Base-by-base conservation (phyloP, 2,888 invertebrate species). In the Smittia sp. region DNA sequence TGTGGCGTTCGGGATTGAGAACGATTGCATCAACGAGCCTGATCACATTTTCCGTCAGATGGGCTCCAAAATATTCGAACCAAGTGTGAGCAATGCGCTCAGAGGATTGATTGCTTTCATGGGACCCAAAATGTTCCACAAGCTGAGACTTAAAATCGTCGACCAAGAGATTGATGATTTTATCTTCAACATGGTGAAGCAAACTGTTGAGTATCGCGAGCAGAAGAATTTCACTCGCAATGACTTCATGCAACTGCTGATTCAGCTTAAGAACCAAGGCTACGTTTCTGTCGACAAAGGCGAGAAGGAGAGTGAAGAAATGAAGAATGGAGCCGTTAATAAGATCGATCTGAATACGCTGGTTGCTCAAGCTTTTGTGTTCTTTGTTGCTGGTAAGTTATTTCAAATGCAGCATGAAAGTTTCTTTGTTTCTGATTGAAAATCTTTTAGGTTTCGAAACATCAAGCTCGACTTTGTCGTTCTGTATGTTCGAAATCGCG, bases 1-100 rank as follows among this genome's bases (percentile, higher is more conserved):
- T 0, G 83, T 83, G 76, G 84, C 83, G 7, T 85, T 85, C 76
- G 85, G 85, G 0, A 78, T 85, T 2, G 82, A 84, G 7, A 81
- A 83, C 75, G 82, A 84, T 74, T 70, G 70, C 38, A 32, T 70
- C 11, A 70, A 54, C 27, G 58, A 70, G 7, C 68, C 68, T 2
- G 22, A 68, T n/a, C 39, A 68, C 41, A 11, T 41, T 4, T 68
- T 68, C 74, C 75, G 75, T 4, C 69, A 39, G 13, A 76, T 77
- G 75, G 77, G 77, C 58, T 74, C 76, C 27, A 77, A 76, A n/a
- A 75, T 79, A 3, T 74, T 78, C 15, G 75, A 76, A 11, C 77
- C 78, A 1, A 32, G 9, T 9, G 9, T 6, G 9, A 32, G 3
- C 4, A 32, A 32, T 32, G 32, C 32, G 9, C 32, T 76, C 2